Percentiles rank a stretch among this genome's conserved stretches.
These are phyloP conservation scores for Furnarius figulus DNA, from an alignment of 2,113 vertebrate species.

Conservation along the genomic window DNA sequence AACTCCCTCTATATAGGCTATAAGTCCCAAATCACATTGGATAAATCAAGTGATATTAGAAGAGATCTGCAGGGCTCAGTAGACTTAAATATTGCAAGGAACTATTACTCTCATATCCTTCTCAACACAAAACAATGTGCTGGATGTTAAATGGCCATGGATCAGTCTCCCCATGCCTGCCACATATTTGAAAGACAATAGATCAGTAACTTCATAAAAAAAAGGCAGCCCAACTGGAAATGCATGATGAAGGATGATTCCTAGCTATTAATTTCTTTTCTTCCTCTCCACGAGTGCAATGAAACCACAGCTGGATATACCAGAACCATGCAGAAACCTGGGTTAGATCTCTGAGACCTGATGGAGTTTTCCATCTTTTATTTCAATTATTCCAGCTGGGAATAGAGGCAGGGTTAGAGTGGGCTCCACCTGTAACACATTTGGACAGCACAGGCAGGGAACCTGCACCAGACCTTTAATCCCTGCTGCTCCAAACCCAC, in stretches of 20 bases:
- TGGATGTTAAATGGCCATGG: background rate
- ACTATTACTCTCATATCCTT: background rate
- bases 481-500: background rate
- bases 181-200: slow-evolving; percentile 9
- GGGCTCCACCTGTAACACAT: background rate
- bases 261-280: background rate
- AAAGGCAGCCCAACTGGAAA: background rate
- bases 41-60: slow-evolving; percentile 53
- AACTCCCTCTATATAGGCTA: background rate
- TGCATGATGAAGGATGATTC: background rate
- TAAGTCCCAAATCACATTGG: slow-evolving; percentile 49
- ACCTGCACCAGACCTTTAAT: background rate
- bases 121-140: background rate
- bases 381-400: background rate
- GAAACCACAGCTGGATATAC: background rate
- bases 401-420: background rate
- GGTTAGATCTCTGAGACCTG: background rate
- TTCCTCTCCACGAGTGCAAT: background rate
- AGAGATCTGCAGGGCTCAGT: slow-evolving; percentile 26
- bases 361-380: background rate
- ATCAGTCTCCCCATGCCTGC: background rate
- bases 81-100: slow-evolving; percentile 39
- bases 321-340: background rate
- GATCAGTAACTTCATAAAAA: background rate
- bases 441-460: background rate